Percentiles rank a stretch among this genome's conserved stretches.
Conservation (phyloP, 37 sponge, comb jelly and placozoan species). For the Bolinopsis microptera region DNA sequence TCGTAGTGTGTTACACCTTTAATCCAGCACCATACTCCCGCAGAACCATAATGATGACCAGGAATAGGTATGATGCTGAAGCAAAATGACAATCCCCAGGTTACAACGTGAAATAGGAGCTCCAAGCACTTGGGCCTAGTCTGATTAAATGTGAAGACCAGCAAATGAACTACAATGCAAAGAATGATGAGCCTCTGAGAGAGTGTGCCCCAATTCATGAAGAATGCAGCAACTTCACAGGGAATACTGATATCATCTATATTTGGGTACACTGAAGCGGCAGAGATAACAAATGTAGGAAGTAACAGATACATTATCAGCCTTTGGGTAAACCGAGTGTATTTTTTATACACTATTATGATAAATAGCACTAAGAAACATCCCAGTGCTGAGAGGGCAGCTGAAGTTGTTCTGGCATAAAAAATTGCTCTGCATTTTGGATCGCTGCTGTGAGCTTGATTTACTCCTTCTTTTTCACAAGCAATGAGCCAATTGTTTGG, state of each 20-base stretch:
- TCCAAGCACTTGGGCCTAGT: neutral
- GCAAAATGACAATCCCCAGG: neutral
- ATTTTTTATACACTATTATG: constrained; percentile 23
- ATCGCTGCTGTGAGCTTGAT: neutral
- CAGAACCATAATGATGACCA: constrained; percentile 17
- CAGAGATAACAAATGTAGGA: neutral
- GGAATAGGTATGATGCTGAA: neutral
- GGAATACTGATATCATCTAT: neutral
- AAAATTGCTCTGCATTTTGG: neutral
- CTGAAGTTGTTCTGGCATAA: neutral
- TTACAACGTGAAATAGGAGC: neutral
- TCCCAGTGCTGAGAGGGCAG: constrained; percentile 17
- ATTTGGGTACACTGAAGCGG: neutral
- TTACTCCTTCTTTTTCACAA: too few relatives aligned
- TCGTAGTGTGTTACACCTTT: neutral
- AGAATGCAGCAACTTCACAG: neutral
- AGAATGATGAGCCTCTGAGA: constrained; percentile 7
- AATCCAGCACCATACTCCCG: constrained; percentile 60
- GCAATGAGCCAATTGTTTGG: too few relatives aligned
- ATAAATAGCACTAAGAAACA: constrained; percentile 21
- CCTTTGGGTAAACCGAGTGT: neutral
- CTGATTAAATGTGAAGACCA: neutral
- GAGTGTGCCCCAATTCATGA: neutral
- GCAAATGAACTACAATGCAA: constrained; percentile 14
- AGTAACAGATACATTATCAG: neutral